Conservation (phyloP, 1,140 invertebrate genomes). For the Euwallacea fornicatus region DNA sequence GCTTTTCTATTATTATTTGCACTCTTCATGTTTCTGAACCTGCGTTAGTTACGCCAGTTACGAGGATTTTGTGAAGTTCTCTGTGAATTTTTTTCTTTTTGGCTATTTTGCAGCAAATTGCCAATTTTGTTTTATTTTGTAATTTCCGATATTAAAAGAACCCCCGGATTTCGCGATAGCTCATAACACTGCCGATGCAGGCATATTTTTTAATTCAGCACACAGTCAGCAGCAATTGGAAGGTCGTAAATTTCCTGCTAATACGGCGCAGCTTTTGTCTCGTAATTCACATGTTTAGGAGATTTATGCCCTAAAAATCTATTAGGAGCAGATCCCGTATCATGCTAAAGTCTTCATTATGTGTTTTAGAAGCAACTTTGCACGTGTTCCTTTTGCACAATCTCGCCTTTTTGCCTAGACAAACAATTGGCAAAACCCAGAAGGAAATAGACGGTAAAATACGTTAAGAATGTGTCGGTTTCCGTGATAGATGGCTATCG, state of each 20-base stretch:
- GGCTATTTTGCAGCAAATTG: too few relatives aligned
- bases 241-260: conserved; percentile 26
- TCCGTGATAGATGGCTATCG: conserved; percentile 15
- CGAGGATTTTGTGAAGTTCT: too few relatives aligned
- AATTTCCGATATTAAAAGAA: neutral
- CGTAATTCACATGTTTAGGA: conserved; percentile 21
- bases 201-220: conserved; percentile 27
- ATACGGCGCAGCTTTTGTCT: conserved; percentile 23
- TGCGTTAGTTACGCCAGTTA: too few relatives aligned
- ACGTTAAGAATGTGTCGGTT: conserved; percentile 2
- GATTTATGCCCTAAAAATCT: conserved; percentile 28
- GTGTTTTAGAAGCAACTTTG: neutral
- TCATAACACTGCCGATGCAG: conserved; percentile 25
- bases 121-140: too few relatives aligned
- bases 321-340: conserved; percentile 1
- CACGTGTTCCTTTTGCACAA: neutral
- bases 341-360: neutral
- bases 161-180: conserved; percentile 3
- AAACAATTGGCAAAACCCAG: neutral
- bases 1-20: neutral
- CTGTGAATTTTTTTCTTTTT: too few relatives aligned
- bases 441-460: conserved; percentile 5
- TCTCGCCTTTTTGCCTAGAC: neutral
- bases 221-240: conserved; percentile 28
- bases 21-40: too few relatives aligned